Percentiles rank a stretch among this genome's conserved stretches.
These are phyloP conservation scores for Callipepla californica DNA, from an alignment of 2,113 vertebrate genomes.

Conservation along the genomic window DNA sequence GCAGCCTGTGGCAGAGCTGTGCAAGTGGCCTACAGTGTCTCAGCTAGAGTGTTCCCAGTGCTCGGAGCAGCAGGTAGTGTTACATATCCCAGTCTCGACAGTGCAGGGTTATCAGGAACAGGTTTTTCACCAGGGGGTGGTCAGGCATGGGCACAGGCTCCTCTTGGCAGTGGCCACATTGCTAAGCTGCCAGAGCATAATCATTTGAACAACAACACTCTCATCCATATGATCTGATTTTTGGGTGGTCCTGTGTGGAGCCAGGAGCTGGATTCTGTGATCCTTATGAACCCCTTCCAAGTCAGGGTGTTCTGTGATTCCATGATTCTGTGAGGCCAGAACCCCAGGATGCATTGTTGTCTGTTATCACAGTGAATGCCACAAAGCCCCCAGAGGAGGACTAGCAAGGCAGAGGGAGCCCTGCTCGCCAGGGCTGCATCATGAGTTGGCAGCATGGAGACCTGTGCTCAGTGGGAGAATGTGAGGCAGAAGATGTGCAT, in stretches of 20 bases:
- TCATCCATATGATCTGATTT: no score
- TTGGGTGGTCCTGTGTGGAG: no score
- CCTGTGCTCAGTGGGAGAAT: rapidly evolving
- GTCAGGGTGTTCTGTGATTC: no score
- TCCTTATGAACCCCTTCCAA: no score
- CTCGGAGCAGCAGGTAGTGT: not conserved
- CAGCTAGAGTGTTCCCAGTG: not conserved
- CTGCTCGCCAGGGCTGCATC: not conserved
- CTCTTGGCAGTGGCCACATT: no score
- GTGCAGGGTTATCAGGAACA: no score
- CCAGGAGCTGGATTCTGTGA: no score
- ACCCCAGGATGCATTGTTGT: not conserved
- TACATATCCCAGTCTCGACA: not conserved
- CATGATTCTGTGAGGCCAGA: not conserved
- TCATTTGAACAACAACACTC: no score
- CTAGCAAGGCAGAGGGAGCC: not conserved
- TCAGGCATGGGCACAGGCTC: no score
- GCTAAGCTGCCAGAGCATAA: no score
- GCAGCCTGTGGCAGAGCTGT: not conserved
- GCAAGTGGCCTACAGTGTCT: not conserved
- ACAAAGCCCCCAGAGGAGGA: no score
- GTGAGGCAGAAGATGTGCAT: rapidly evolving
- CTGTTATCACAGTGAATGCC: not conserved
- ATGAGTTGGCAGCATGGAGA: not conserved
- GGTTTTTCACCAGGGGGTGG: no score